These are phyloP conservation scores for Amblyopsis hoosieri DNA, from an alignment of 2,797 vertebrate species.

Conservation along the genomic window DNA sequence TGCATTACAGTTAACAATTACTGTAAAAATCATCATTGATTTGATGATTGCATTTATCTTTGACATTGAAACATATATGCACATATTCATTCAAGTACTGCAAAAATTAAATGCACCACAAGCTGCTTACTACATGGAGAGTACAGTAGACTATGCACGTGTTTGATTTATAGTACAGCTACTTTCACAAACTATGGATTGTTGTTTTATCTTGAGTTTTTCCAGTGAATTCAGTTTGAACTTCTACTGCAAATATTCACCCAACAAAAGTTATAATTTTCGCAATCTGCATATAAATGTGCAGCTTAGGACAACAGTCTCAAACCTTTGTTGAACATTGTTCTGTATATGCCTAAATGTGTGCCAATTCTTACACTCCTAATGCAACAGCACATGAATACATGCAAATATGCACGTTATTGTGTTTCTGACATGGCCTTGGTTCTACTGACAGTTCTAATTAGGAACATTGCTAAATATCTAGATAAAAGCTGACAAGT, in stretches of 20 bases:
- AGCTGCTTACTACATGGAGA: constrained; percentile 1
- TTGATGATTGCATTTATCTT: too few species aligned
- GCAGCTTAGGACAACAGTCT: constrained; percentile 33
- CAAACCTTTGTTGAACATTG: constrained; percentile 45
- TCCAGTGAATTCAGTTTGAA: constrained; percentile 42
- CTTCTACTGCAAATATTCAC: constrained; percentile 36
- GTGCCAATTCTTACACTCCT: constrained; percentile 49
- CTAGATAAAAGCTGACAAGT: constrained; percentile 52
- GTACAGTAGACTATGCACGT: not conserved
- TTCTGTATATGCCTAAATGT: constrained; percentile 52
- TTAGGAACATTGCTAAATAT: constrained; percentile 59
- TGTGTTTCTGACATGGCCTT: constrained; percentile 53
- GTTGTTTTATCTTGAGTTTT: too few species aligned
- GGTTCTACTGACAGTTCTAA: constrained; percentile 67
- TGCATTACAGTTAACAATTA: too few species aligned
- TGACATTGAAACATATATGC: too few species aligned
- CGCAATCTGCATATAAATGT: constrained; percentile 47
- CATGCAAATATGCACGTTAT: constrained; percentile 59
- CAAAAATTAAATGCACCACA: too few species aligned
- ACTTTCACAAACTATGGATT: too few species aligned
- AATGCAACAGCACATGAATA: constrained; percentile 62
- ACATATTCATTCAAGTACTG: too few species aligned
- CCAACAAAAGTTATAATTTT: constrained; percentile 12
- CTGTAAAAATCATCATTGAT: too few species aligned
- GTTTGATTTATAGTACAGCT: too few species aligned